Conservation (phyloP, 2,113 vertebrate species). For the Chaetodon auriga region DNA sequence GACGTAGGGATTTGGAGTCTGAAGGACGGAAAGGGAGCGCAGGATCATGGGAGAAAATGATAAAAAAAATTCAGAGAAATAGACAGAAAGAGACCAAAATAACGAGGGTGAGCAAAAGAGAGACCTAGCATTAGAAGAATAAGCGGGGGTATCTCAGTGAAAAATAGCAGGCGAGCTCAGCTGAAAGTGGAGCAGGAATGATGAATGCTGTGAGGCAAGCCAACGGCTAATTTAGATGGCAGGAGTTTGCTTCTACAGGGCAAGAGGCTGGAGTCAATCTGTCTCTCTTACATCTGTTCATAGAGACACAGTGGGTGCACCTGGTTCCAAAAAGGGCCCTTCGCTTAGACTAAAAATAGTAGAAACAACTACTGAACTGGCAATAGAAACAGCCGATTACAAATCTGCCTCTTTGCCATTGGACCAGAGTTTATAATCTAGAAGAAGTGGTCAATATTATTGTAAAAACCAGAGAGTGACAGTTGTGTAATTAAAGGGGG, state of each 20-base stretch:
- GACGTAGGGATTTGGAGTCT: not conserved
- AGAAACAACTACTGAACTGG: slow-evolving; percentile 9
- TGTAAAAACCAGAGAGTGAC: slow-evolving; percentile 20
- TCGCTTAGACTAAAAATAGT: slow-evolving; percentile 35
- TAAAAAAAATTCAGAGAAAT: slow-evolving; percentile 30
- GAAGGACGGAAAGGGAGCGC: not conserved
- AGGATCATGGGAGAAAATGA: slow-evolving; percentile 1
- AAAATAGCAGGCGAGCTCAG: slow-evolving; percentile 69
- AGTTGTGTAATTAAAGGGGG: slow-evolving; percentile 28
- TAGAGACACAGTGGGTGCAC: slow-evolving; percentile 51
- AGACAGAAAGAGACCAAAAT: slow-evolving; percentile 50
- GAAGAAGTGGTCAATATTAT: not conserved
- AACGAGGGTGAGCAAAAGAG: slow-evolving; percentile 42
- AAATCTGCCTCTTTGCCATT: not conserved
- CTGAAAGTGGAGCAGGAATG: slow-evolving; percentile 75
- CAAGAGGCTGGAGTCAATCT: slow-evolving; percentile 60
- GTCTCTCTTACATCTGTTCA: slow-evolving; percentile 67
- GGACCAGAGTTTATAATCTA: not conserved
- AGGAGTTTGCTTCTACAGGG: slow-evolving; percentile 56
- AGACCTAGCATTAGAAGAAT: slow-evolving; percentile 60
- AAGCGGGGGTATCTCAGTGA: slow-evolving; percentile 64
- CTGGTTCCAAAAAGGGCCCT: slow-evolving; percentile 57
- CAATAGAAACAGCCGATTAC: slow-evolving; percentile 11
- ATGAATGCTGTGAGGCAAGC: slow-evolving; percentile 70
- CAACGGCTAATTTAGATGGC: slow-evolving; percentile 65